Conservation (phyloP, 1,140 invertebrate genomes). For the Trissolcus basalis region DNA sequence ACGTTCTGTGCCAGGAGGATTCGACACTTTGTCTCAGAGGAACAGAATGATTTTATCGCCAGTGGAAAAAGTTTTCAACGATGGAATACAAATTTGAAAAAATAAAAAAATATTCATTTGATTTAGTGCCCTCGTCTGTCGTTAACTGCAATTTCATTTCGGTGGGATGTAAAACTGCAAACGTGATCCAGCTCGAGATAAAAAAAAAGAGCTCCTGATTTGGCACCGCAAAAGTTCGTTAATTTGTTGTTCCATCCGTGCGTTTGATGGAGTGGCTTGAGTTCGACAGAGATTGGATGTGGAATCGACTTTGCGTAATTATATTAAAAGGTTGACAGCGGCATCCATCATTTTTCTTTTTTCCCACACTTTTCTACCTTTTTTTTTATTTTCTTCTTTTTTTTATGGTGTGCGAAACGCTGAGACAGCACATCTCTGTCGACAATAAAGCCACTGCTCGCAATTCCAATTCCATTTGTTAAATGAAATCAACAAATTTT, state of each 20-base stretch:
- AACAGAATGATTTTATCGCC: too few relatives aligned
- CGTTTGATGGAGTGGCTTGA: slow-evolving; percentile 37
- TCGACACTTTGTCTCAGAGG: too few relatives aligned
- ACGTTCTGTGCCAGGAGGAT: too few relatives aligned
- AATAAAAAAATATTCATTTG: slow-evolving; percentile 24
- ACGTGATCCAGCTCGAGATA: slow-evolving; percentile 19
- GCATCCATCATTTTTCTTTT: slow-evolving; percentile 21
- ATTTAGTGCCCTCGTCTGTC: slow-evolving; percentile 19
- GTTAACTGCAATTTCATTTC: slow-evolving; percentile 27
- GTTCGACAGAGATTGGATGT: slow-evolving; percentile 34
- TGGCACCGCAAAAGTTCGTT: slow-evolving; percentile 29
- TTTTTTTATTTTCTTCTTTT: neutral
- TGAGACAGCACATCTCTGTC: neutral
- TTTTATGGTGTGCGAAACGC: neutral
- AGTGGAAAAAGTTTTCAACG: too few relatives aligned
- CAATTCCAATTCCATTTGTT: too few relatives aligned
- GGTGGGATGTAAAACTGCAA: slow-evolving; percentile 33
- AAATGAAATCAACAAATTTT: too few relatives aligned
- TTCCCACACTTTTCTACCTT: neutral
- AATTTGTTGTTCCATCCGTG: slow-evolving; percentile 39
- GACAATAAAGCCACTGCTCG: too few relatives aligned
- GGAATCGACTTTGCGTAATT: slow-evolving; percentile 40
- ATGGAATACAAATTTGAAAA: too few relatives aligned
- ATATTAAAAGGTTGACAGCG: slow-evolving; percentile 37
- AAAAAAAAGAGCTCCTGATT: slow-evolving; percentile 20